Conservation (phyloP, 2,113 vertebrate species). For the Syrrhaptes paradoxus region DNA sequence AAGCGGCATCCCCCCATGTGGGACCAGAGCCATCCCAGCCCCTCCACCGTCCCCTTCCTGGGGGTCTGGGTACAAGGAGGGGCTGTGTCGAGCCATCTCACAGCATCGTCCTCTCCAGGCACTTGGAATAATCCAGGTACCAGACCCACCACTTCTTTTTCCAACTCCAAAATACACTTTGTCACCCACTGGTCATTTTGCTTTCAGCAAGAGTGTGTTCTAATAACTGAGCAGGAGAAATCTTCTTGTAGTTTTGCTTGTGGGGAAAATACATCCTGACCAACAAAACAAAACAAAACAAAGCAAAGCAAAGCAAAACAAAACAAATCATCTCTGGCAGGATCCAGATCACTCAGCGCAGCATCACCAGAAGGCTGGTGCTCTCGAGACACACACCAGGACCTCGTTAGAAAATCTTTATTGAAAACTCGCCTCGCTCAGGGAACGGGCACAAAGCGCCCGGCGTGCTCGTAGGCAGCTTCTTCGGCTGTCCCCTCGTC, state of each 20-base stretch:
- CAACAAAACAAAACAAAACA: accelerated
- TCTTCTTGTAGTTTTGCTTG: neutral
- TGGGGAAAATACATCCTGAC: neutral
- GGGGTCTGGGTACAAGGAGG: neutral
- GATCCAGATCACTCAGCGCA: neutral
- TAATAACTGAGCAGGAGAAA: neutral
- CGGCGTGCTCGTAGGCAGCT: neutral
- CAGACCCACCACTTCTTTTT: neutral
- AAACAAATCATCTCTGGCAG: neutral
- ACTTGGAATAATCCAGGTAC: neutral
- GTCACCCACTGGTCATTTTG: neutral
- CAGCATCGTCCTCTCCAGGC: accelerated
- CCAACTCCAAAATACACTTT: accelerated
- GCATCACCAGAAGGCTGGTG: neutral
- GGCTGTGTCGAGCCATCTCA: neutral
- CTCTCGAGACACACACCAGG: neutral
- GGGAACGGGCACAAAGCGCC: accelerated
- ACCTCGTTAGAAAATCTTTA: neutral
- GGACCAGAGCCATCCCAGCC: neutral
- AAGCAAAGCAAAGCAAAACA: neutral
- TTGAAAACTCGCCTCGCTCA: neutral
- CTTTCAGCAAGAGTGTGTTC: neutral
- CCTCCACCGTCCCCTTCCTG: accelerated
- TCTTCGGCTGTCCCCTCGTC: accelerated
- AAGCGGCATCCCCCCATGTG: accelerated